Evolutionary conservation across 2,797 vertebrate genomes (phyloP).

Genomic region (Gadopsis bispinosus): DNA sequence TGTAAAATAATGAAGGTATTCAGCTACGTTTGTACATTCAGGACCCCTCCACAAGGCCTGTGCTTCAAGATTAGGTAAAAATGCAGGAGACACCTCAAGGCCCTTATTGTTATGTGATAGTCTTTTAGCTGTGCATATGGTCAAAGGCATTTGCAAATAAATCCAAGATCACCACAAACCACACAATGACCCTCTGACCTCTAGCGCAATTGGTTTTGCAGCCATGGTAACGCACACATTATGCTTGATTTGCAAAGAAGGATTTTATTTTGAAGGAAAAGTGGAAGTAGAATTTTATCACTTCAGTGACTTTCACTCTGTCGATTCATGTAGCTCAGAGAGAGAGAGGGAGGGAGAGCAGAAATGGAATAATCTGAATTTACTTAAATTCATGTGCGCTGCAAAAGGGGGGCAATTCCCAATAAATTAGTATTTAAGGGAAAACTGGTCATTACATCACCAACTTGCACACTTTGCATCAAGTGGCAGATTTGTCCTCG

Average conservation of each 20-base stretch:
- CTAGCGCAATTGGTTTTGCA: not conserved
- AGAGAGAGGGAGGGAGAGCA: slow-evolving; percentile 1
- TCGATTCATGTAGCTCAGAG: not conserved
- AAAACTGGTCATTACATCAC: not conserved
- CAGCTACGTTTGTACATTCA: not conserved
- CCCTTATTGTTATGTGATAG: too few species aligned
- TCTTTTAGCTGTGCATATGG: not conserved
- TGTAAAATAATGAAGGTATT: not conserved
- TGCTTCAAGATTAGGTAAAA: not conserved
- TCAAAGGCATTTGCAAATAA: not conserved
- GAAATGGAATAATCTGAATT: not conserved
- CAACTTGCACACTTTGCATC: not conserved
- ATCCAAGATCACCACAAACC: not conserved
- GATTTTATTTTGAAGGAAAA: slow-evolving; percentile 27
- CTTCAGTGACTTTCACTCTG: not conserved
- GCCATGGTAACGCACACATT: too few species aligned
- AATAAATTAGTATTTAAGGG: not conserved
- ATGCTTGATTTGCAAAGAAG: not conserved
- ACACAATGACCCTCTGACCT: not conserved
- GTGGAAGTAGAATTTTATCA: not conserved
- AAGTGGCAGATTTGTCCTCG: not conserved
- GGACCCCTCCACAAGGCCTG: not conserved
- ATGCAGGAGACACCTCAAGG: not conserved
- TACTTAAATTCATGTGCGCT: not conserved
- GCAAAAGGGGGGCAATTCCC: not conserved